phyloP scores from a whole-genome alignment of 2,113 vertebrate species.

The Microcebus ravelobensis region DNA sequence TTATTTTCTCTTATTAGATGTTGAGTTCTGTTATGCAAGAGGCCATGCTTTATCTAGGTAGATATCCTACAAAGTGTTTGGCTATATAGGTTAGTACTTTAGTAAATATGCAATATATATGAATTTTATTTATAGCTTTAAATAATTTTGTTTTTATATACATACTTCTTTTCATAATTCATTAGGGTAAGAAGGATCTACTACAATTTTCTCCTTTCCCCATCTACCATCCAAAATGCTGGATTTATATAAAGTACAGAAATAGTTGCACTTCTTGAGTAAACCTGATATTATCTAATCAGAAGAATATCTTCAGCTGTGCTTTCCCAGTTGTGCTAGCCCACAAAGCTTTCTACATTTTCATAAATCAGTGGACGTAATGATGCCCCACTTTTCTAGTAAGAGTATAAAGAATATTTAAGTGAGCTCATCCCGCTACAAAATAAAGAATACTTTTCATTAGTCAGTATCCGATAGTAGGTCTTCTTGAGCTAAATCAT shows the following conservation, averaged over 20 bases:
- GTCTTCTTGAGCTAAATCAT: not conserved
- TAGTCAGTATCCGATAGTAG: not conserved
- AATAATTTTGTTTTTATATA: not conserved
- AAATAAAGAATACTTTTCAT: not conserved
- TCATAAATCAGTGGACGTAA: not conserved
- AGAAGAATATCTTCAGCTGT: not conserved
- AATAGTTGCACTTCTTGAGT: not conserved
- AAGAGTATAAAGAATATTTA: not conserved
- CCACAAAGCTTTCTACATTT: not conserved
- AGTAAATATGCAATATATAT: constrained; percentile 16
- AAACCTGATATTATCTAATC: not conserved
- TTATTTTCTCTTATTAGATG: not conserved
- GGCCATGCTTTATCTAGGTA: not conserved
- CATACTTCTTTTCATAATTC: not conserved
- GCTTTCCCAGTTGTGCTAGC: not conserved
- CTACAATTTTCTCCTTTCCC: not conserved
- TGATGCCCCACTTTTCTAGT: not conserved
- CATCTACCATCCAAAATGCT: not conserved
- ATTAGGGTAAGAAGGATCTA: not conserved
- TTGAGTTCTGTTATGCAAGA: not conserved
- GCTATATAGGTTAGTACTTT: not conserved
- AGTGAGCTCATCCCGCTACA: not conserved
- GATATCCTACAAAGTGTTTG: not conserved
- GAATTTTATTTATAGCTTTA: constrained; percentile 3
- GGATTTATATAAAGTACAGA: not conserved